Conservation (phyloP, 1,140 invertebrate species). For the Aphis craccivora region DNA sequence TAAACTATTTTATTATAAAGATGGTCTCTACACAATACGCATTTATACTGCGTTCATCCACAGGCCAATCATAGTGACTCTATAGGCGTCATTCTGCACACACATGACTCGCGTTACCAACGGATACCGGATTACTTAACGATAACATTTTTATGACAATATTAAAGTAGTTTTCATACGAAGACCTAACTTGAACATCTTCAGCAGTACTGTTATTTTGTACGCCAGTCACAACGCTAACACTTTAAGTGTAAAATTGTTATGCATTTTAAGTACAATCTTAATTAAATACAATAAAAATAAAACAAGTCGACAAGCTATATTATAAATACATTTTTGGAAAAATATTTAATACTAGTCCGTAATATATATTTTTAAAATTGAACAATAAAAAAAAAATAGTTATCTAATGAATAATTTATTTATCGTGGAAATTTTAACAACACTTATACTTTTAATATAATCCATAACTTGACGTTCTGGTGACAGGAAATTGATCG, state of each 20-base stretch:
- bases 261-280: neutral
- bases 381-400: neutral
- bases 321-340: neutral
- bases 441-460: neutral
- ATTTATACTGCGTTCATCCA: conserved; percentile 1
- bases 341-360: neutral
- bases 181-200: neutral
- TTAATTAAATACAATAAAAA: neutral
- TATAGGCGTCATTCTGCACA: neutral
- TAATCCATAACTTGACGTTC: neutral
- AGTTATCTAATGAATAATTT: conserved; percentile 4
- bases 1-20: neutral
- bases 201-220: neutral
- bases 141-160: conserved; percentile 9
- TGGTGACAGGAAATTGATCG: conserved; percentile 5
- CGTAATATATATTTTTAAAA: neutral
- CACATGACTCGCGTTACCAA: neutral
- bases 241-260: conserved; percentile 1
- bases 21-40: neutral
- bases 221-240: neutral
- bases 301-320: neutral
- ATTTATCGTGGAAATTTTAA: neutral
- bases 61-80: neutral
- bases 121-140: conserved; percentile 1
- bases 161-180: neutral